Evolutionary conservation across 2,797 vertebrate genomes (phyloP), one percentile per base, ranked within the genome.

Genomic region (Macropus fuliginosus): DNA sequence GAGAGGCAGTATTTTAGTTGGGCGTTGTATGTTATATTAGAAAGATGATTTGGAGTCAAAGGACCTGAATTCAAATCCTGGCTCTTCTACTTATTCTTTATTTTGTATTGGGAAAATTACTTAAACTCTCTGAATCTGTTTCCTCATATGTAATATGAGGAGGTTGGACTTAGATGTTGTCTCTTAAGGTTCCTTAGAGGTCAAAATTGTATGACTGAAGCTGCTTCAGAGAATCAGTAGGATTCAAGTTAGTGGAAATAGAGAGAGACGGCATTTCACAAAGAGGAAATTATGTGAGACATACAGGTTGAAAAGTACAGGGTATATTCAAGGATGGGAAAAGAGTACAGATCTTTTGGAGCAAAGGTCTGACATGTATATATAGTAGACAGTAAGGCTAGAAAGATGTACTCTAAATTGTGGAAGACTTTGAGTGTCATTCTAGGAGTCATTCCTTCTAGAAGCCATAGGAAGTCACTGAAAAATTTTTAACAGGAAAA

Each of bases 301-400:
- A 46, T 94, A 46, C 10, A 90, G 56, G 52, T 92, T 10, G 54
- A 91, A 87, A 91, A 91, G 46, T 91, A 93, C 95, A 93, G 56
- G 56, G 52, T 87, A 28, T 81, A 81, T 90, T 93, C 94, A 91
- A 94, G 40, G 40, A 93, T 81, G 66, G 24, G 40, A 46, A 27
- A 87, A 87, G 14, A 50, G 40, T 46, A 87, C 21, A 50, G 24
- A 18, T 87, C 27, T 1, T 50, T 87, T 87, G 40, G 40, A 94
- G 94, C 59, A 93, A 90, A 56, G n/a, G n/a, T 93, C 57, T 94
- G 54, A 56, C 34, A 87, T 46, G 92, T 94, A 31, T 0, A 0
- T 54, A 50, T 27, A 1, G 31, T 56, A 16, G 91, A 56, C 93
- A 90, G 24, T n/a, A 2, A 92, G 57, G 74, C 50, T 27, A 90